Base-by-base conservation (phyloP, 2,888 invertebrate genomes). In the Leptogaster cylindrica region DNA sequence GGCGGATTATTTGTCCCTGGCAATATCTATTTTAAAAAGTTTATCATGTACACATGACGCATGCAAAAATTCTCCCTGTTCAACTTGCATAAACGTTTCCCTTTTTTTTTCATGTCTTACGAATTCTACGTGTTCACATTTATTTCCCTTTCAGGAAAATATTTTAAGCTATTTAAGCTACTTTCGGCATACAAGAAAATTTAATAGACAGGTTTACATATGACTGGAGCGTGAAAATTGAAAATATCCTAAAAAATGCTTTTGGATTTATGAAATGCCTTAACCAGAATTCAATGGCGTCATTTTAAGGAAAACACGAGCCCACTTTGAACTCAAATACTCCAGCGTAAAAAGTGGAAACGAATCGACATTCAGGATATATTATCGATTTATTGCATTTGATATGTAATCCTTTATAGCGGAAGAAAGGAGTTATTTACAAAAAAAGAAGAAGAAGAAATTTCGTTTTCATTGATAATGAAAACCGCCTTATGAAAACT, bases 11-110 rank as follows among this genome's bases (percentile, higher is more conserved):
- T 58, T 58, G 58, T 63, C 63, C 63, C 46, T 63, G 46, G 48
- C 63, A 63, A 46, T 63, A 46, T 63, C 63, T 63, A 63, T 63
- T 63, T 63, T 63, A 48, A 31, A 63, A 63, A 63, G 27, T 63
- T 63, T 63, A 46, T 63, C 63, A 46, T 46, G 46, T 63, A 63
- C 63, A 63, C 63, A 48, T 63, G 63, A 63, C 63, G 63, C 63
- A 63, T 63, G 48, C 46, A 28, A 63, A 63, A 63, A 28, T 31
- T 46, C 27, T 50, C n/a, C 18, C 41, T 28, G 27, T 63, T 41
- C 23, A 41, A 25, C 58, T 25, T 12, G 41, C 41, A 41, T 58
- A 39, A 36, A 58, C 41, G 58, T 41, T 41, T 25, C 14, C n/a
- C n/a, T 58, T 16, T 27, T 27, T 51, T 51, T 14, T 25, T 23